Base-by-base conservation (phyloP, 1,140 invertebrate species). In the Araneus ventricosus region DNA sequence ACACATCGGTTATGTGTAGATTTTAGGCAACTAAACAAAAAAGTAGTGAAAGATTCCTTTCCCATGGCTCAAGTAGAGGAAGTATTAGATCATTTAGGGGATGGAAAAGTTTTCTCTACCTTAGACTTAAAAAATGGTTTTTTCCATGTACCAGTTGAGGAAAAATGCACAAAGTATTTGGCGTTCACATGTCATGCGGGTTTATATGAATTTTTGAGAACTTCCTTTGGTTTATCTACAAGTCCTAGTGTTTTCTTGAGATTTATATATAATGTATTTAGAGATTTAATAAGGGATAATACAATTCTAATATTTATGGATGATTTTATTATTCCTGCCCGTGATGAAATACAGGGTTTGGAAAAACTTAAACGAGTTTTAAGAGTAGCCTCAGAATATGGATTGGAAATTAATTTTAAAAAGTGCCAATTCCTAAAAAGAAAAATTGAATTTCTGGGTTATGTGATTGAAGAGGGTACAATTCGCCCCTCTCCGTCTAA, bases 211-310 rank as follows among this genome's bases (percentile, higher is more conserved):
- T 84, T 92, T 92, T 59, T 92, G 14, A 82, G 39, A 22, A 27
- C 24, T 30, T 41, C 79, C 1, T 92, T 84, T 84, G 90, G 90
- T 41, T 86, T 92, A 8, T 20, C 24, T 22, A 85, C 41, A 39
- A 92, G 90, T 59, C 10, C 80, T 57, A 45, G 30, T 30, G 91
- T 86, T 0, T 88, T 95, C 89, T 94, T 94, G 67, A 87, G 95
- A 90, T n/a, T 87, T 37, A 95, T 95, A 93, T 79, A 94, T n/a
- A 93, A 88, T 30, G 86, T 95, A 0, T 93, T 94, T 17, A 41
- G 20, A 22, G 87, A 59, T n/a, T 52, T 93, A 24, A 92, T 88
- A 45, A 75, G 57, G 20, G 27, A 67, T 37, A 87, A 94, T 52
- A 88, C 67, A 7, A 4, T 67, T 52, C 59, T 67, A 37, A 92